Evolutionary conservation across 1,140 invertebrate genomes (phyloP), one percentile per base, ranked within the genome.

Genomic region (Papilio xuthus): DNA sequence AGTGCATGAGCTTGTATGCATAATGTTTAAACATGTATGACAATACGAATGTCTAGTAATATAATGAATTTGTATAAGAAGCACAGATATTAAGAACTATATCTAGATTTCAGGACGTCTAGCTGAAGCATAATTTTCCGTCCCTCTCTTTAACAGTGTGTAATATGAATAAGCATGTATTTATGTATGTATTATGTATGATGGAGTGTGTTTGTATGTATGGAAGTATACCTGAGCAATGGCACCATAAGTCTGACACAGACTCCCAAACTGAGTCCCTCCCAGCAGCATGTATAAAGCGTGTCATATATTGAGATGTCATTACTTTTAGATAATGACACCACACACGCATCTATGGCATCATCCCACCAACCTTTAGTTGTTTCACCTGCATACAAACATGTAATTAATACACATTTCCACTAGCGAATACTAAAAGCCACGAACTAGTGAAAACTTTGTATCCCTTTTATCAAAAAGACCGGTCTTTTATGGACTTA

Each of bases 301-400:
- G 28, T 28, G 7, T 80, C 60, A 13, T 74, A 84, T 7, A 84
- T 23, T 4, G 41, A 20, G 3, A 75, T 9, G 44, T 83, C 79
- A 13, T 63, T 72, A 1, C 42, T 26, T 9, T 10, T 9, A 4
- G 86, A 84, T 10, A 86, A 9, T 0, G 77, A 28, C 0, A 75
- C 72, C 81, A 85, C 83, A 20, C 84, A 85, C 10, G 78, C 75
- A 26, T 83, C 82, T n/a, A 89, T 80, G 0, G 88, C 89, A 0
- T 81, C 80, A 20, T 89, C 87, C 87, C 88, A 90, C 89, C 89
- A 90, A 0, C 88, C 87, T 4, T 73, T 69, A 0, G 80, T 69
- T 2, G 83, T 81, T n/a, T 86, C 88, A n/a, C 84, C 88, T 89
- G 77, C 20, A 56, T 41, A 32, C 18, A 73, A 12, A 26, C n/a